Evolutionary conservation across 2,888 invertebrate genomes (phyloP).

Genomic region (Drosophila austrosaltans): DNA sequence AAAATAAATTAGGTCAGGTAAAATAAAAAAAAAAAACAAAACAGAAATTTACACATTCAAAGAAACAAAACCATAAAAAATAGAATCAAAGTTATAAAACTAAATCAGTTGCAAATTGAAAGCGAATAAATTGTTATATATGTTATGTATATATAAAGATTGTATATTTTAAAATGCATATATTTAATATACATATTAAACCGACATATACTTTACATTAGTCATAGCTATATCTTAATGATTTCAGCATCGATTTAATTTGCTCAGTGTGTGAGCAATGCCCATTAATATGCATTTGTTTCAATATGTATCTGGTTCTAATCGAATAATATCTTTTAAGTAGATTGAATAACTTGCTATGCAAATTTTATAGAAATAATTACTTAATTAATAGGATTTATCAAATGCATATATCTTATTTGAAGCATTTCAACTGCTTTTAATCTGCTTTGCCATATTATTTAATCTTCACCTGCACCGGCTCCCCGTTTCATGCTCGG

Average conservation of each 20-base stretch:
- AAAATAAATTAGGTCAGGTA: too few relatives aligned
- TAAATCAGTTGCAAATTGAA: too few relatives aligned
- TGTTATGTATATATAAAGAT: too few relatives aligned
- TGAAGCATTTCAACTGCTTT: conserved; percentile 22
- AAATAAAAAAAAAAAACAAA: too few relatives aligned
- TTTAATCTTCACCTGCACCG: not conserved
- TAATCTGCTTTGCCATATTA: conserved; percentile 10
- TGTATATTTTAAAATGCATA: too few relatives aligned
- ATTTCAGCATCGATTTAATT: not conserved
- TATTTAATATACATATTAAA: too few relatives aligned
- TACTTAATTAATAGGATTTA: conserved; percentile 21
- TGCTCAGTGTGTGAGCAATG: not conserved
- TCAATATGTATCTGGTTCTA: conserved; percentile 1
- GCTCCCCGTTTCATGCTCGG: not conserved
- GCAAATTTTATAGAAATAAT: conserved; percentile 36
- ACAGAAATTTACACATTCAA: too few relatives aligned
- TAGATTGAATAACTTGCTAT: conserved; percentile 39
- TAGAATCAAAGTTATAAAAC: too few relatives aligned
- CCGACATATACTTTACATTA: not conserved
- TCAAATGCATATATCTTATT: conserved; percentile 15
- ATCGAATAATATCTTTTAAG: conserved; percentile 3
- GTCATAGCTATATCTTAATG: too few relatives aligned
- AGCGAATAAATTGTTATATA: too few relatives aligned
- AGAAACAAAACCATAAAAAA: too few relatives aligned
- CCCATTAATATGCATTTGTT: conserved; percentile 30